Evolutionary conservation across 2,113 vertebrate species (phyloP), one percentile per base, ranked within the genome.

Genomic region (Rostratula benghalensis): DNA sequence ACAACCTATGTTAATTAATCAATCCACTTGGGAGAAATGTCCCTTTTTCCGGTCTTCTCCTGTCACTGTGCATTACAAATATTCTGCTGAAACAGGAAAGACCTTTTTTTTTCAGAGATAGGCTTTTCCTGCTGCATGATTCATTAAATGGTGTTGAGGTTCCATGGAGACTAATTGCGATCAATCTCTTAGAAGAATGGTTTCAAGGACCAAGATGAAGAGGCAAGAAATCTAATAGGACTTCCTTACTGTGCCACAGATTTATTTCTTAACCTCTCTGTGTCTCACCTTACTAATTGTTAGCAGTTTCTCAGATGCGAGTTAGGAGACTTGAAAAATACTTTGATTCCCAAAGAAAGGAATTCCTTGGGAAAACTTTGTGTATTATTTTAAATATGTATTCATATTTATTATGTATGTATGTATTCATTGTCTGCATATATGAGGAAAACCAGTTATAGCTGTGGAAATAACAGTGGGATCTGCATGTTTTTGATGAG

Each of bases 51-150:
- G 9, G 61, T 96, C 80, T 87, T 94, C 77, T 95, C 60, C 56
- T 93, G 90, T 96, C 95, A 90, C 48, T 78, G 43, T 75, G 54
- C 24, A 30, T 96, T 97, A 93, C 83, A 95, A 96, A 96, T 96
- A 95, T 16, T 75, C 87, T 87, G 69, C 50, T 92, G 81, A 82
- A 96, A 84, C 80, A 91, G 89, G 87, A 95, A 92, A 87, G n/a
- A 56, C 31, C 2, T 23, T 91, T 76, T 91, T 76, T 93, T 96
- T 92, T 48, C 43, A 61, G 77, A 92, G 74, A 53, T 50, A 61
- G 65, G 57, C 61, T 91, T 90, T 96, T 94, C 94, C 87, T 95
- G 77, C 71, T 89, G 25, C 79, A 41, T 83, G 89, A 95, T 93
- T 93, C 89, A 92, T 94, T 91, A 79, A 93, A 89, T 73, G 65